Conservation (phyloP, 2,113 vertebrate genomes). For the Ctenomys sociabilis region DNA sequence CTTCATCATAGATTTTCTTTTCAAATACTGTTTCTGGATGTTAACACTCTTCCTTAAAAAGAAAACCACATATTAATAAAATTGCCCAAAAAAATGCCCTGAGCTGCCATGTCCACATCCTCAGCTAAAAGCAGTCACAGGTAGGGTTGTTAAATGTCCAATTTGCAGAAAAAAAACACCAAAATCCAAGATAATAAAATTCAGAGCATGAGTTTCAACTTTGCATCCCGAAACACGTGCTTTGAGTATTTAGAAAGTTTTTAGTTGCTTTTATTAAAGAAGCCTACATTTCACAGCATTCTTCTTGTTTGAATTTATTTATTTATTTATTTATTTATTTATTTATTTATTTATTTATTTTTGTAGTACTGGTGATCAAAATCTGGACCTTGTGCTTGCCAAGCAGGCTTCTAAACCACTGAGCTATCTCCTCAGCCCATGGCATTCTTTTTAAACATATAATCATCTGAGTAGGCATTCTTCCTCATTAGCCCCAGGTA, state of each 20-base stretch:
- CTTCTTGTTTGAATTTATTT: neutral
- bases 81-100: neutral
- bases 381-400: too few relatives aligned
- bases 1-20: neutral
- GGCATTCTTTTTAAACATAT: conserved; percentile 22
- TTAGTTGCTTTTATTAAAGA: neutral
- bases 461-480: conserved; percentile 2
- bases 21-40: neutral
- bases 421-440: too few relatives aligned
- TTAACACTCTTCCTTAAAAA: neutral
- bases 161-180: conserved; percentile 36
- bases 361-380: too few relatives aligned
- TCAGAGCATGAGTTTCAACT: conserved; percentile 8
- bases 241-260: neutral
- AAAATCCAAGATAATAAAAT: neutral
- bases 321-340: too few relatives aligned
- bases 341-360: too few relatives aligned
- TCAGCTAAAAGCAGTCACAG: neutral
- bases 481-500: conserved; percentile 13
- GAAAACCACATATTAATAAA: neutral
- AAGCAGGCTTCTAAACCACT: too few relatives aligned
- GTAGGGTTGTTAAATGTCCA: neutral
- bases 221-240: neutral
- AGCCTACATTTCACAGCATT: neutral
- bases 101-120: neutral